These are phyloP conservation scores for Hafferia zeledoni DNA, from an alignment of 2,797 vertebrate genomes.

Conservation along the genomic window DNA sequence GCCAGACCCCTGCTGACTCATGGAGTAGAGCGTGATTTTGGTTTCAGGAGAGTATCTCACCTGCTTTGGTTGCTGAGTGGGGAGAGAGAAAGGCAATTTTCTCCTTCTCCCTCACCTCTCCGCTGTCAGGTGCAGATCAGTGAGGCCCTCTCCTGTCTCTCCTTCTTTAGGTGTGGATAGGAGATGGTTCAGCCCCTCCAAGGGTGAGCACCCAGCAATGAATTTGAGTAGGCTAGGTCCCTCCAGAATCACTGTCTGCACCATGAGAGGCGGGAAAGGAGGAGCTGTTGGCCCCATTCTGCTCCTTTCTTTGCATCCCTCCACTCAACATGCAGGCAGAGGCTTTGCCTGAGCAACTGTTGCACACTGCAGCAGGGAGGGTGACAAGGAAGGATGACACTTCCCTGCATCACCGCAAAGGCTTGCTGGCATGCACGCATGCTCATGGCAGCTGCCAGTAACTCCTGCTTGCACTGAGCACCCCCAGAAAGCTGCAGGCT, in stretches of 20 bases:
- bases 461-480: not conserved
- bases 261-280: not conserved
- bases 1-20: not conserved
- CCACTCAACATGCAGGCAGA: not conserved
- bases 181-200: not conserved
- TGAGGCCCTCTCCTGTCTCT: not conserved
- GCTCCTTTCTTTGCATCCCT: not conserved
- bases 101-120: not conserved
- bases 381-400: not conserved
- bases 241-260: not conserved
- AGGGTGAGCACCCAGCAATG: not conserved
- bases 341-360: accelerated
- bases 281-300: not conserved
- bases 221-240: not conserved
- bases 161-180: not conserved
- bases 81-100: not conserved
- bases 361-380: not conserved
- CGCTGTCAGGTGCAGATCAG: not conserved
- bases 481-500: not conserved
- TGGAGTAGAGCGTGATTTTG: accelerated
- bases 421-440: accelerated
- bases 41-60: not conserved
- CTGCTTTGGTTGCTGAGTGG: not conserved
- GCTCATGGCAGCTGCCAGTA: accelerated
- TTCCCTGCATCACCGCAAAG: not conserved